These are phyloP conservation scores for Homarus gammarus DNA, from an alignment of 2,888 invertebrate genomes.

Conservation along the genomic window DNA sequence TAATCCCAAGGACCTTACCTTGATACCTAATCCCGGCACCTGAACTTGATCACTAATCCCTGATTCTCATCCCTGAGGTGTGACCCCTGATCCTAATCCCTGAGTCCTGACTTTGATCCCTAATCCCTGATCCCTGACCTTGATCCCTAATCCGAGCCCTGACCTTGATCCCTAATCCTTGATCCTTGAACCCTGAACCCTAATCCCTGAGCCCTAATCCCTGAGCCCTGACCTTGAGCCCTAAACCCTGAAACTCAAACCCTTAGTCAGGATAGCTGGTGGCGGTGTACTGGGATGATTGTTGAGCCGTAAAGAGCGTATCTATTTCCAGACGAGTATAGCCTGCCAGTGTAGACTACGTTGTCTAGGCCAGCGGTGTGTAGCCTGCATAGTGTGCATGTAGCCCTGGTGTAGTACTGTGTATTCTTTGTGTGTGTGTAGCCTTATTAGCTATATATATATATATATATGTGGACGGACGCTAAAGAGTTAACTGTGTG, in stretches of 20 bases:
- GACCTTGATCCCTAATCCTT: not conserved
- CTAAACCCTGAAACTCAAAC: no score
- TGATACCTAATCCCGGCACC: no score
- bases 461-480: no score
- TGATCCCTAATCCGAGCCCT: not conserved
- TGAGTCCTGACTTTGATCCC: not conserved
- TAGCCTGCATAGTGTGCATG: constrained; percentile 34
- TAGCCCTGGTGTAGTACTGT: constrained; percentile 36
- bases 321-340: constrained; percentile 18
- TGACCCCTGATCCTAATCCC: not conserved
- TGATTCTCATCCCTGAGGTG: not conserved
- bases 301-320: no score
- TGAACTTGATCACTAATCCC: no score
- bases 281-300: no score
- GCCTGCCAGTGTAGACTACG: constrained; percentile 13
- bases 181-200: not conserved
- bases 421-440: constrained; percentile 23
- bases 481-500: no score
- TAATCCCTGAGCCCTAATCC: no score
- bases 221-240: no score
- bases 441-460: not conserved
- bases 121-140: constrained; percentile 1
- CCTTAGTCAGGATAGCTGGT: no score
- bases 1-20: not conserved
- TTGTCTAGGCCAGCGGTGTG: constrained; percentile 37